phyloP scores from a whole-genome alignment of 1,140 invertebrate species.

The Spodoptera litura region DNA sequence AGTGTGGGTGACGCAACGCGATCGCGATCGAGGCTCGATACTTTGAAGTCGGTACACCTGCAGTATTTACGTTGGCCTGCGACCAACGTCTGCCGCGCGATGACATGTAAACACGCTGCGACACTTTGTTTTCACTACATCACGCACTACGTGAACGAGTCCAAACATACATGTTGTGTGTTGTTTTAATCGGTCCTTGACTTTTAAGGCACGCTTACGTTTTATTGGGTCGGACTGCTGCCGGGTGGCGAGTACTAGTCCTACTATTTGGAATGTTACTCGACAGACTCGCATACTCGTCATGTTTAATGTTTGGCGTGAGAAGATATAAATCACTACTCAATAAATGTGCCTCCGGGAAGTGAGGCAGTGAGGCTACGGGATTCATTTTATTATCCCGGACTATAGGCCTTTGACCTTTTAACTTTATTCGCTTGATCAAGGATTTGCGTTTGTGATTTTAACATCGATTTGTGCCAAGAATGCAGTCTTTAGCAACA shows the following conservation, averaged over 20 bases:
- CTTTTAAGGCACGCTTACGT: constrained; percentile 32
- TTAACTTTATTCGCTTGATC: background rate
- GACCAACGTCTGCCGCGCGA: constrained; percentile 38
- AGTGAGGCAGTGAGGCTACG: background rate
- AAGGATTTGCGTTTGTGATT: constrained; percentile 6
- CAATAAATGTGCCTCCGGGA: constrained; percentile 25
- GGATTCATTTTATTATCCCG: background rate
- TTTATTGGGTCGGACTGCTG: constrained; percentile 28
- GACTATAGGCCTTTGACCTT: constrained; percentile 23
- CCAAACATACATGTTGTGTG: constrained; percentile 18
- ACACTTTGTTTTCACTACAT: constrained; percentile 44
- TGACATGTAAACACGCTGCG: constrained; percentile 42
- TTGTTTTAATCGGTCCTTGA: constrained; percentile 38
- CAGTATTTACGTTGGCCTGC: constrained; percentile 48
- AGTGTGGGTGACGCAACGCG: background rate
- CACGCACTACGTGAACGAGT: constrained; percentile 4
- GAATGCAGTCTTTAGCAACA: background rate
- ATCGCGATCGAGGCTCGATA: constrained; percentile 1
- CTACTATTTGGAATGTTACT: constrained; percentile 22
- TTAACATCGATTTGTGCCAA: constrained; percentile 16
- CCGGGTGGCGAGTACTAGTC: constrained; percentile 5
- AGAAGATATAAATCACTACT: constrained; percentile 26
- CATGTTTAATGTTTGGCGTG: constrained; percentile 18
- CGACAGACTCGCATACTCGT: constrained; percentile 16
- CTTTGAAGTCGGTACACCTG: constrained; percentile 45